Evolutionary conservation across 2,113 vertebrate genomes (phyloP).

Genomic region (Oreochromis spilurus): DNA sequence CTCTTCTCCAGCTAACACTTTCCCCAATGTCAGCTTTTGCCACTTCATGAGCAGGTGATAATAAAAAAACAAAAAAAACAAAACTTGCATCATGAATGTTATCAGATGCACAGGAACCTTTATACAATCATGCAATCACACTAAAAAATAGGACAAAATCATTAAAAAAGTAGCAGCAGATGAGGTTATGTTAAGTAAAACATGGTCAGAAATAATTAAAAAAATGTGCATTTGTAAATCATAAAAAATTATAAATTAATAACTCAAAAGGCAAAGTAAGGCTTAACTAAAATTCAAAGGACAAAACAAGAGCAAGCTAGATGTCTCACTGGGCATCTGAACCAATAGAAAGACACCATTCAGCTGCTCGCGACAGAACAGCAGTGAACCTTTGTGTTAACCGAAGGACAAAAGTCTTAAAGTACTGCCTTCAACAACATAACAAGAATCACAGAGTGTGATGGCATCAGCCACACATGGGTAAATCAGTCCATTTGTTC

Average conservation of each 20-base stretch:
- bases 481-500: background rate
- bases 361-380: constrained; percentile 1
- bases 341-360: constrained; percentile 17
- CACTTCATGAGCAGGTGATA: background rate
- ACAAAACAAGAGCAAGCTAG: constrained; percentile 8
- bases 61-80: background rate
- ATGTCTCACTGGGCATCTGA: constrained; percentile 20
- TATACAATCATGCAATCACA: background rate
- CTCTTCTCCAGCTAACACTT: background rate
- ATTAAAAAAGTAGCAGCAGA: constrained; percentile 36
- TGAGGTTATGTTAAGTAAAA: constrained; percentile 26
- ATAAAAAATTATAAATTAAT: background rate
- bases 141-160: background rate
- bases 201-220: background rate
- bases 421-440: constrained; percentile 27
- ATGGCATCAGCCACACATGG: background rate
- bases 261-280: constrained; percentile 50
- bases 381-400: constrained; percentile 14
- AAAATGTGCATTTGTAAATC: constrained; percentile 30
- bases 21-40: background rate
- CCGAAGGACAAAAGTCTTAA: constrained; percentile 29
- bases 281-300: background rate
- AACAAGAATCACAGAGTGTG: background rate
- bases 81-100: background rate
- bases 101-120: background rate